phyloP scores from a whole-genome alignment of 2,797 vertebrate genomes.

The Scolopax rusticola region DNA sequence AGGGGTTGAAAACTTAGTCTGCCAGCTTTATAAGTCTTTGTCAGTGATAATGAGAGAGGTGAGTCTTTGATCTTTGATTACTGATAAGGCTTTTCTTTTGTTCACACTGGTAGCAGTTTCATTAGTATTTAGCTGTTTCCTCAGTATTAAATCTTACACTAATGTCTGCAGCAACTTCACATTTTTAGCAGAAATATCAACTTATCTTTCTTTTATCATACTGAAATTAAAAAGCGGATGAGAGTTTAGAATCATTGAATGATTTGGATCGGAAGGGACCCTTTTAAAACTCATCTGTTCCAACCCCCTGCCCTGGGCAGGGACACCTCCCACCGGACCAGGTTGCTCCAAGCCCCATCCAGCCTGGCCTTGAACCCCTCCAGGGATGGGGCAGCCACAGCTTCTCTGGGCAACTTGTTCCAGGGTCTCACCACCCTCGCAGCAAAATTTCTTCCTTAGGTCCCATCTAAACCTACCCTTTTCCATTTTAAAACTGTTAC shows the following conservation, averaged over 20 bases:
- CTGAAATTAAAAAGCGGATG: not conserved
- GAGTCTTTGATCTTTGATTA: not conserved
- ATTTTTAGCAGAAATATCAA: not conserved
- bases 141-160: not conserved
- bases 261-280: not conserved
- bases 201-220: not conserved
- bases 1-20: not conserved
- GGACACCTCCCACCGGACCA: not conserved
- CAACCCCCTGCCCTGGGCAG: accelerated
- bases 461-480: not conserved
- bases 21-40: not conserved
- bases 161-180: not conserved
- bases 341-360: not conserved
- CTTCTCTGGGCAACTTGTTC: not conserved
- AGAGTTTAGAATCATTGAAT: not conserved
- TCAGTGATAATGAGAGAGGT: too few relatives aligned
- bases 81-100: not conserved
- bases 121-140: not conserved
- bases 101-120: not conserved
- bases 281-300: not conserved
- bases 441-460: not conserved
- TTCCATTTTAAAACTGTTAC: not conserved
- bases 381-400: not conserved
- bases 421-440: not conserved
- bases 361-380: not conserved